phyloP scores from a whole-genome alignment of 2,888 invertebrate genomes.

The Lasiommata megera region DNA sequence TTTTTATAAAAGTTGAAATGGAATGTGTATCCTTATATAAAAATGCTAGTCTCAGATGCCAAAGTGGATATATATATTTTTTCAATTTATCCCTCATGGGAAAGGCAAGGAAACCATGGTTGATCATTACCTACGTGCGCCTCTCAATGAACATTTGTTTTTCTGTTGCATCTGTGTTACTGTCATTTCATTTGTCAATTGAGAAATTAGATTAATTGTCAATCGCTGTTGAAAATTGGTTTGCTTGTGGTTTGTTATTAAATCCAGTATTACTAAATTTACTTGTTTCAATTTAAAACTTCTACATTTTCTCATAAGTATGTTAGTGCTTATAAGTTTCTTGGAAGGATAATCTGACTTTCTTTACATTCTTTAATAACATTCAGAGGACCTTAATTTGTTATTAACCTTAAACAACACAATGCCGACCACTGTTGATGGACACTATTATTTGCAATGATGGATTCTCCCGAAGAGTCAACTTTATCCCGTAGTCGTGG shows the following conservation, averaged over 20 bases:
- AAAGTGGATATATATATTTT: no score
- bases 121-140: no score
- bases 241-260: slow-evolving; percentile 1
- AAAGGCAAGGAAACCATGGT: no score
- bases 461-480: slow-evolving; percentile 65
- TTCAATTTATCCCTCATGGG: no score
- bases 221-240: slow-evolving; percentile 17
- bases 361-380: background rate
- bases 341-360: background rate
- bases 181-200: background rate
- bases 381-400: slow-evolving; percentile 12
- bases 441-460: slow-evolving; percentile 54
- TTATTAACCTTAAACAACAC: slow-evolving; percentile 64
- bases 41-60: no score
- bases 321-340: background rate
- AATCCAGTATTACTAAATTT: background rate
- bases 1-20: no score
- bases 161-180: no score
- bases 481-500: slow-evolving; percentile 48
- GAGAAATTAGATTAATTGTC: slow-evolving; percentile 3
- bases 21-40: no score
- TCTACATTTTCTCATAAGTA: background rate
- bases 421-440: slow-evolving; percentile 63
- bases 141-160: no score
- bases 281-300: background rate